Conservation (phyloP, 1,140 invertebrate species). For the Heliconius melpomene region DNA sequence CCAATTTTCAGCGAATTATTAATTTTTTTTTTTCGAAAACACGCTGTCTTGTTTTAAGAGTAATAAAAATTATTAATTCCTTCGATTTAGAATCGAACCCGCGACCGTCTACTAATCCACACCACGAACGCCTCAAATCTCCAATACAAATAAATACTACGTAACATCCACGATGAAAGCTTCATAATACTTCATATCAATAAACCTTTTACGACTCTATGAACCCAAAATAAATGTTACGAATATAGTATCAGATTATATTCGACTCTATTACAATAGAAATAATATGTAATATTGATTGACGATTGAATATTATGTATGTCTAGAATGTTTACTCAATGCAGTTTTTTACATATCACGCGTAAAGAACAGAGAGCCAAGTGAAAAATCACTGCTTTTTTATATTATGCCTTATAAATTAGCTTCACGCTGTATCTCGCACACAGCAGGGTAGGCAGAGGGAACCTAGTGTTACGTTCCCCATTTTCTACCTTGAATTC, state of each 20-base stretch:
- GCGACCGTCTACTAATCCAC: background rate
- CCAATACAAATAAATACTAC: conserved; percentile 19
- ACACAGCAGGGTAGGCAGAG: too few species aligned
- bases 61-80: too few species aligned
- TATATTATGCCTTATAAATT: too few species aligned
- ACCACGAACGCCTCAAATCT: too few species aligned
- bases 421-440: too few species aligned
- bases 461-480: too few species aligned
- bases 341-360: background rate
- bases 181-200: conserved; percentile 52
- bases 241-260: conserved; percentile 16
- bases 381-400: too few species aligned
- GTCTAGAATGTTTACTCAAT: background rate
- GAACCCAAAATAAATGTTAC: conserved; percentile 50
- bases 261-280: conserved; percentile 22
- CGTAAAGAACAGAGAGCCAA: too few species aligned
- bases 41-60: too few species aligned
- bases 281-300: conserved; percentile 1
- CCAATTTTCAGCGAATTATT: too few species aligned
- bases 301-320: background rate
- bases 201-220: conserved; percentile 59
- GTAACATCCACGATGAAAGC: conserved; percentile 50
- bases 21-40: too few species aligned
- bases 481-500: too few species aligned
- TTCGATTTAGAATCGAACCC: background rate